phyloP scores from a whole-genome alignment of 2,113 vertebrate genomes.

The Elephantulus edwardii region DNA sequence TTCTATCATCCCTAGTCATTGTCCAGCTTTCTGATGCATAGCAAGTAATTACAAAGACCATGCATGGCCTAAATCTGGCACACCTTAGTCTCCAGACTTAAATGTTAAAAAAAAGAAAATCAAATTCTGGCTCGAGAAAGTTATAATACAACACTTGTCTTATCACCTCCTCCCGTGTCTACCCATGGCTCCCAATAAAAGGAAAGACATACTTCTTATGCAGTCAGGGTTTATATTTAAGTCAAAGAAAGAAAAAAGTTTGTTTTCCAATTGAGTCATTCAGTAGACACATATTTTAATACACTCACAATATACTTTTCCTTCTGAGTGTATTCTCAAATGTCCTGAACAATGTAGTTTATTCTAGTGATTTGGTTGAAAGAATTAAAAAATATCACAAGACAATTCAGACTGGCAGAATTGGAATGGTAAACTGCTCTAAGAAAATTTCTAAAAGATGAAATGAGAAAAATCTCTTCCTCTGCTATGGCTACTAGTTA shows the following conservation, averaged over 20 bases:
- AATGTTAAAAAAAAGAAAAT: background rate
- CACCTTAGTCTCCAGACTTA: too few species aligned
- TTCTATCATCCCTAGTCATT: too few species aligned
- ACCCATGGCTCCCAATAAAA: too few species aligned
- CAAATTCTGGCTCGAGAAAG: background rate
- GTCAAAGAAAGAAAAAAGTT: background rate
- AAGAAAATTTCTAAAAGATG: background rate
- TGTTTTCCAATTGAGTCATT: slow-evolving; percentile 22
- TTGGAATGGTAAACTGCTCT: slow-evolving; percentile 34
- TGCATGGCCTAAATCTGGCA: too few species aligned
- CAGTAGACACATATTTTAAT: background rate
- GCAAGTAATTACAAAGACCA: too few species aligned
- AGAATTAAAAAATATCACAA: slow-evolving; percentile 48
- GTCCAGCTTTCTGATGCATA: too few species aligned
- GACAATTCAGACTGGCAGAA: slow-evolving; percentile 19
- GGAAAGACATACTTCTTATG: background rate
- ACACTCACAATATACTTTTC: slow-evolving; percentile 28
- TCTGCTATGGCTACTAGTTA: background rate
- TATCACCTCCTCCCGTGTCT: background rate
- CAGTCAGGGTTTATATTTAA: background rate
- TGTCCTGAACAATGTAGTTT: slow-evolving; percentile 10
- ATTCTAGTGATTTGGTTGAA: slow-evolving; percentile 1
- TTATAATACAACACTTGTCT: background rate
- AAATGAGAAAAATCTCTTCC: background rate
- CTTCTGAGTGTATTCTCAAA: slow-evolving; percentile 32